Base-by-base conservation (phyloP, 2,113 vertebrate species). In the Miniopterus natalensis region DNA sequence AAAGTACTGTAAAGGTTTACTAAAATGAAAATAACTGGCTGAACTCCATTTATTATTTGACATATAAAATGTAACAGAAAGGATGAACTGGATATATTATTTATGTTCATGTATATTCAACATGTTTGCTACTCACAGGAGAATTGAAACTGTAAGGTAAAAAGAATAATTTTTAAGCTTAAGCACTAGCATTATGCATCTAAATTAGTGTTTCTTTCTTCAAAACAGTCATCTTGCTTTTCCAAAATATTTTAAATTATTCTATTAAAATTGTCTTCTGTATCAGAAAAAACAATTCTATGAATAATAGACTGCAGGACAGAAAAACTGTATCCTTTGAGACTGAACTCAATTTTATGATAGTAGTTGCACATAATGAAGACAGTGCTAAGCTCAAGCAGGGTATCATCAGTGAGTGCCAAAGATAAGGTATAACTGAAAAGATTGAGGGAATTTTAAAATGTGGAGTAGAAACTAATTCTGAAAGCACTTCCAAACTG, bases 201-300 rank as follows among this genome's bases (percentile, higher is more conserved):
- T 71, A 89, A 96, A 85, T 87, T 84, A 63, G 47, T 65, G 14
- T 89, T 95, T 66, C 31, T 59, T 84, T 4, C 74, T 95, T 87
- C 78, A 93, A 86, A 88, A 51, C 65, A 74, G 21, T 79, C 36
- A 84, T 71, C 66, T 79, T 87, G 25, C 36, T 74, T 89, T 84
- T 92, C 31, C 5, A 92, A 95, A 95, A 65, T 86, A 92, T 96
- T 92, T 73, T 96, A 57, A 81, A 88, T 83, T 95, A 68, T 40
- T 93, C 63, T 94, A 65, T 92, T 92, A 92, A 90, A 95, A 75
- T 71, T 71, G 31, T 92, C 57, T 87, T 94, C 57, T 75, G 11
- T 94, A 36, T 47, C 75, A 92, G 65, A 85, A 95, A 95, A 95
- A 93, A 86, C 53, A 85, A 86, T 89, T 71, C n/a, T 74, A 40